phyloP scores from a whole-genome alignment of 2,888 invertebrate species.

The Pteria penguin region DNA sequence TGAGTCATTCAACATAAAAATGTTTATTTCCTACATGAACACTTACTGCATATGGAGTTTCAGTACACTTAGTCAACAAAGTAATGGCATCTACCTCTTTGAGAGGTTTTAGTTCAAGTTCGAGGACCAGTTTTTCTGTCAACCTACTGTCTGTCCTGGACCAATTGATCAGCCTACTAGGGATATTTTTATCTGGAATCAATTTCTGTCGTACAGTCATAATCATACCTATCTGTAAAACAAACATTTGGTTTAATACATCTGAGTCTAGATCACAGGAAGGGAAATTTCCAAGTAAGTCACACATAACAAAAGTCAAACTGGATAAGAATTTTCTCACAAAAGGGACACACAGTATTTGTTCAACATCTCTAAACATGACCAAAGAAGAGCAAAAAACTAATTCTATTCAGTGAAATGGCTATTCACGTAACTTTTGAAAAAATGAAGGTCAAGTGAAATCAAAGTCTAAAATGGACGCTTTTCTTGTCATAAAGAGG shows the following conservation, averaged over 20 bases:
- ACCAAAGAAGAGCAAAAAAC: too few species aligned
- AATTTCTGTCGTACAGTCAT: slow-evolving; percentile 32
- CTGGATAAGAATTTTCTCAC: too few species aligned
- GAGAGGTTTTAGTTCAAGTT: slow-evolving; percentile 28
- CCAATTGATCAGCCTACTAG: neutral
- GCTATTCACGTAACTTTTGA: too few species aligned
- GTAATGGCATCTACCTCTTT: slow-evolving; percentile 3
- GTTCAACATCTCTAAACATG: too few species aligned
- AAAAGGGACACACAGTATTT: neutral
- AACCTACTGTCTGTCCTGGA: neutral
- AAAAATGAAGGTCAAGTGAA: too few species aligned
- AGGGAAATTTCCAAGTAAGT: neutral
- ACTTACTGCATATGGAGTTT: slow-evolving; percentile 3
- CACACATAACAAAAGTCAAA: too few species aligned
- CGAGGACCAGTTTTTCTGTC: slow-evolving; percentile 5
- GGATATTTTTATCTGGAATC: slow-evolving; percentile 10
- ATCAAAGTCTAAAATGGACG: too few species aligned
- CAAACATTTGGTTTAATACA: neutral
- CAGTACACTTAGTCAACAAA: slow-evolving; percentile 16
- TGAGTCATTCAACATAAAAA: too few species aligned
- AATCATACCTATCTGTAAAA: slow-evolving; percentile 20
- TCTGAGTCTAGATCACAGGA: neutral
- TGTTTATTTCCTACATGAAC: too few species aligned
- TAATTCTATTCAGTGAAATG: too few species aligned
- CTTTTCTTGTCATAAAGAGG: too few species aligned